Base-by-base conservation (phyloP, 2,113 vertebrate species). In the Acanthisitta chloris region DNA sequence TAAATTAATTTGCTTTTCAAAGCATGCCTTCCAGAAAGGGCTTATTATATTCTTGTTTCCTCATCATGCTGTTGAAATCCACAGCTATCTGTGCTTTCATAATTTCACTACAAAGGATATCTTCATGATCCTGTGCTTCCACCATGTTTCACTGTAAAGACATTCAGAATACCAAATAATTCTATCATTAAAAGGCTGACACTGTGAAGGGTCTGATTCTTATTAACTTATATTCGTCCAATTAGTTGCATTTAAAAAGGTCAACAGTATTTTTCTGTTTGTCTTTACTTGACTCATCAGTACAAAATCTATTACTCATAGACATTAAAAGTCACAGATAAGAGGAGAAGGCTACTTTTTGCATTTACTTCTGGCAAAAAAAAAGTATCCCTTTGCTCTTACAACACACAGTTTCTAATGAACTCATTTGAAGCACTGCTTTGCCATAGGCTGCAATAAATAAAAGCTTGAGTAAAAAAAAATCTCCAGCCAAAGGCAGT, bases 1-100 rank as follows among this genome's bases (percentile, higher is more conserved):
- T 97, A 93, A 97, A 81, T 89, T 89, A 95, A 84, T 89, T 89
- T 89, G 17, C 0, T 91, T 95, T 91, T 91, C 40, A 76, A 92
- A 94, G 8, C 51, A 15, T 77, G 6, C 57, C 36, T 59, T 88
- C 17, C 29, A 62, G 70, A 93, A 59, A 40, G 8, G 2, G 19
- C 70, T 96, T 73, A 81, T 76, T 94, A 25, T 45, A 54, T 45
- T 74, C 52, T 54, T 71, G 26, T 61, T 88, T 92, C 29, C 13
- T 9, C 4, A 31, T 74, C 72, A 49, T 28, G n/a, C 3, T 81
- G 12, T 24, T 67, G 52, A 95, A 87, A 77, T 77, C 14, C 34
- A 24, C 95, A 89, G 13, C 9, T 82, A 38, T 82, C 31, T 80
- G 14, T 58, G 21, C 66, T 61, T 89, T 79, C 29, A 28, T 33